A percentile compares a stretch with the other conserved stretches of the same genome.
Conservation (phyloP, 2,797 vertebrate genomes). For the Cetoscarus ocellatus region DNA sequence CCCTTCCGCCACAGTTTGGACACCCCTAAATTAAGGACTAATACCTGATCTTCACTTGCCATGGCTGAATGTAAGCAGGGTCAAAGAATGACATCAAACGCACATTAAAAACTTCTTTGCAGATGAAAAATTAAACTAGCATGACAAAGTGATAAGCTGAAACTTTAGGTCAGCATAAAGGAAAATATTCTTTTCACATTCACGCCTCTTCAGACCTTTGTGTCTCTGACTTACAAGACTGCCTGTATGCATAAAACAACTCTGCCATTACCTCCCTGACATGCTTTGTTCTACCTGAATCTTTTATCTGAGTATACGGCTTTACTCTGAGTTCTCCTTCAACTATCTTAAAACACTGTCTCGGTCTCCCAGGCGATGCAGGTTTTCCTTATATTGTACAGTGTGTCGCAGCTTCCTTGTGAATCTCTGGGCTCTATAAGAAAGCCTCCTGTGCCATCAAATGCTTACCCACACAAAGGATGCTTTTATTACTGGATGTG, state of each 20-base stretch:
- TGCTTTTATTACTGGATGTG: neutral
- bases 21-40: too few relatives aligned
- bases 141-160: neutral
- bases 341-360: neutral
- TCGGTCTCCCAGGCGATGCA: constrained; percentile 9
- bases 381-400: constrained; percentile 6
- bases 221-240: constrained; percentile 1
- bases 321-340: neutral
- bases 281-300: constrained; percentile 16
- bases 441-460: neutral
- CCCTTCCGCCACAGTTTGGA: too few relatives aligned
- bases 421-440: neutral
- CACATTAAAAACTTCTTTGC: too few relatives aligned
- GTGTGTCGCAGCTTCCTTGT: neutral
- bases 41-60: too few relatives aligned
- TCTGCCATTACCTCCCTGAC: neutral
- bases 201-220: neutral
- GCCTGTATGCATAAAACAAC: neutral
- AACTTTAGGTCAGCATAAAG: constrained; percentile 5
- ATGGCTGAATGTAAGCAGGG: too few relatives aligned
- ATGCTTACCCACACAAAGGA: neutral
- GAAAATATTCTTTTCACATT: neutral
- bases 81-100: too few relatives aligned
- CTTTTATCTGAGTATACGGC: constrained; percentile 22
- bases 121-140: neutral